Evolutionary conservation across 2,113 vertebrate species (phyloP).

Genomic region (Gobio gobio): DNA sequence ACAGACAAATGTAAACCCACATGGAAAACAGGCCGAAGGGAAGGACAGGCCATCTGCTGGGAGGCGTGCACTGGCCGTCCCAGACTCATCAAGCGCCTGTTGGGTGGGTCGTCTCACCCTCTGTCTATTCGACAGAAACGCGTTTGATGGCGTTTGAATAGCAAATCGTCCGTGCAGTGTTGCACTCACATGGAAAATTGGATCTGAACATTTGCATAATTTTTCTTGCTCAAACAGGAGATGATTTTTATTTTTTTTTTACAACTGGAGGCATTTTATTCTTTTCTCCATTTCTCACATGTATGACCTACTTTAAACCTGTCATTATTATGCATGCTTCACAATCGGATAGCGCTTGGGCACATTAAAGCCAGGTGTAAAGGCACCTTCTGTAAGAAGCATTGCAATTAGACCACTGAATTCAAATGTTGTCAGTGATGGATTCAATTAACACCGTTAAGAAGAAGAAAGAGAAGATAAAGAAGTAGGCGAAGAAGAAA

Average conservation of each 20-base stretch:
- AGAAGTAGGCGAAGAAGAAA: neutral
- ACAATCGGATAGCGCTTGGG: neutral
- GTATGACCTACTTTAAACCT: neutral
- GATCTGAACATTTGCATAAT: conserved; percentile 57
- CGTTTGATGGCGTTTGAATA: conserved; percentile 16
- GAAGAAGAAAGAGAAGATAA: neutral
- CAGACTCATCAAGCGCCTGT: conserved; percentile 27
- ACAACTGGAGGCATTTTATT: neutral
- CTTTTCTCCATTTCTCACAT: neutral
- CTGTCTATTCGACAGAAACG: conserved; percentile 23
- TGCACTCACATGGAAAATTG: conserved; percentile 46
- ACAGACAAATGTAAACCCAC: conserved; percentile 38
- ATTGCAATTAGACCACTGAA: neutral
- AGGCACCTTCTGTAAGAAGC: neutral
- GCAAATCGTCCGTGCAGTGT: conserved; percentile 26
- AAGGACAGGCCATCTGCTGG: conserved; percentile 34
- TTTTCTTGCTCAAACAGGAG: conserved; percentile 32
- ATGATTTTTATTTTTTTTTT: conserved; percentile 20
- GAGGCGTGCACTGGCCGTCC: conserved; percentile 23
- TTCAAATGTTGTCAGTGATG: neutral
- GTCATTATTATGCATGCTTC: neutral
- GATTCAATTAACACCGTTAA: neutral
- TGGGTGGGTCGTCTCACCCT: conserved; percentile 47
- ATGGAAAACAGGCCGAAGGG: conserved; percentile 63
- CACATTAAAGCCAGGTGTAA: neutral